Conservation (phyloP, 1,140 invertebrate genomes). For the Halesus radiatus region DNA sequence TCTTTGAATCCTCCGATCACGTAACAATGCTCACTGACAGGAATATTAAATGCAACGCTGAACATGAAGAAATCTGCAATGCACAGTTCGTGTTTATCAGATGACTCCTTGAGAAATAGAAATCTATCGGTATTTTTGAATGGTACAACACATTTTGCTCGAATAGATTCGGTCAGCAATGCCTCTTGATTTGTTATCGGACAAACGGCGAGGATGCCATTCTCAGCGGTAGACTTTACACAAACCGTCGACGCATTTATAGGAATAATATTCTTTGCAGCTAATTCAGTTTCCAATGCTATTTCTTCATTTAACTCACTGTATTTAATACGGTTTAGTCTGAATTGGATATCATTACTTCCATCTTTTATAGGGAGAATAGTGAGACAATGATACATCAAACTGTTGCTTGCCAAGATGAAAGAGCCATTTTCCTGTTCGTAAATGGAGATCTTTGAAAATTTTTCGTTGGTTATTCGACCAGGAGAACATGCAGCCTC, state of each 20-base stretch:
- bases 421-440: constrained; percentile 43
- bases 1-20: constrained; percentile 50
- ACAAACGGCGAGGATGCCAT: constrained; percentile 44
- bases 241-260: constrained; percentile 44
- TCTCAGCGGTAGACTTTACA: constrained; percentile 25
- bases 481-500: background rate
- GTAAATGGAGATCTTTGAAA: constrained; percentile 21
- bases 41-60: constrained; percentile 34
- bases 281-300: constrained; percentile 35
- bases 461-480: constrained; percentile 34
- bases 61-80: constrained; percentile 39
- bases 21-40: constrained; percentile 44
- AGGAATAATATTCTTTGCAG: constrained; percentile 21
- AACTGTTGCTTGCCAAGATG: constrained; percentile 38
- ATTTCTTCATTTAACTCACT: constrained; percentile 35
- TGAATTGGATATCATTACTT: constrained; percentile 24
- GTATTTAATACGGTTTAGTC: constrained; percentile 8
- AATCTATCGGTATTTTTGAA: constrained; percentile 51
- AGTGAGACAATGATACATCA: constrained; percentile 30
- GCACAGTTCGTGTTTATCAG: constrained; percentile 23
- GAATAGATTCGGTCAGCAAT: constrained; percentile 11
- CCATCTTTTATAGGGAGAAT: background rate
- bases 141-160: constrained; percentile 27
- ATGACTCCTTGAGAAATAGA: constrained; percentile 28
- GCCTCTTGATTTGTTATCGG: constrained; percentile 48